Conservation (phyloP, 2,113 vertebrate genomes). For the Eulacestoma nigropectus region DNA sequence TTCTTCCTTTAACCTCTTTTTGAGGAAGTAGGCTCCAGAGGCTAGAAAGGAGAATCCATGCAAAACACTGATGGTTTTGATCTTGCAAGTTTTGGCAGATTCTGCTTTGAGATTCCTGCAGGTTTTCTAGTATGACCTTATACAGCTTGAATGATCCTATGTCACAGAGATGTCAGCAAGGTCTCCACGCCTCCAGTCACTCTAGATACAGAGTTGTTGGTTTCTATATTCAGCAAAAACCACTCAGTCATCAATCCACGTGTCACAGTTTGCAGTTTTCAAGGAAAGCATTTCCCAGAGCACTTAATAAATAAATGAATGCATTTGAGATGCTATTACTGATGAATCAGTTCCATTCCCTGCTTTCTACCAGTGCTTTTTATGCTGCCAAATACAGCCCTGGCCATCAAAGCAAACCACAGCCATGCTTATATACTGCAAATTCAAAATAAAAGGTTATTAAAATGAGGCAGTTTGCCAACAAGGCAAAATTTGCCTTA, state of each 20-base stretch:
- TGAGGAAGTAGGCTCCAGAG: not conserved
- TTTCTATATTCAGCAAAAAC: not conserved
- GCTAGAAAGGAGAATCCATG: not conserved
- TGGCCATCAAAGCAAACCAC: not conserved
- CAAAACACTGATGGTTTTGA: not conserved
- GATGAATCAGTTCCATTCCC: not conserved
- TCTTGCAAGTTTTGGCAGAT: not conserved
- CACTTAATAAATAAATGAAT: not conserved
- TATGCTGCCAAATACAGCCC: not conserved
- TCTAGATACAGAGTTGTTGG: not conserved
- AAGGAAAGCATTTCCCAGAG: not conserved
- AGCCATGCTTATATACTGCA: not conserved
- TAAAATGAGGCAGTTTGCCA: not conserved
- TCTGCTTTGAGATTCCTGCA: not conserved
- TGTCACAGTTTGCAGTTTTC: not conserved
- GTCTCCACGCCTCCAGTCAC: not conserved
- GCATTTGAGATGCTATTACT: not conserved
- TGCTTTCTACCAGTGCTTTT: not conserved
- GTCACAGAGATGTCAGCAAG: not conserved
- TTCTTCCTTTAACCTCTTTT: constrained; percentile 8
- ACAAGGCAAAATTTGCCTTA: not conserved
- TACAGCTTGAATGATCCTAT: not conserved
- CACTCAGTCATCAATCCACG: not conserved
- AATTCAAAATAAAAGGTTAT: not conserved
- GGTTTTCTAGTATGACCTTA: not conserved